Evolutionary conservation across 1,140 invertebrate species (phyloP), one percentile per base, ranked within the genome.

Genomic region (Phthorimaea operculella): DNA sequence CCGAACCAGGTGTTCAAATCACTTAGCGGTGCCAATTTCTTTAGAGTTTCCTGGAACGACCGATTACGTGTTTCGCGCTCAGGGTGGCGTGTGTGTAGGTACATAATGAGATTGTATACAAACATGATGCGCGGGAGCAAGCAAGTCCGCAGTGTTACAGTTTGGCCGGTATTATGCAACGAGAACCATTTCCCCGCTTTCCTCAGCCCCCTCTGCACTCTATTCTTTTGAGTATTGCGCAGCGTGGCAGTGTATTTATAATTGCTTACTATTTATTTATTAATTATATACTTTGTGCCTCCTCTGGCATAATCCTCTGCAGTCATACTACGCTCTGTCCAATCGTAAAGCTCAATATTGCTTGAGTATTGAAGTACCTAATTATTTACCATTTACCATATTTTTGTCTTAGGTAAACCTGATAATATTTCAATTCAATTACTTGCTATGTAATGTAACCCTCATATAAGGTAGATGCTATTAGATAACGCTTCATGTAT

Each of bases 21-120:
- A 48, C 14, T 47, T 47, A 16, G 15, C 14, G 8, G 48, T 66
- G 60, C 60, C 57, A 70, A 70, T 61, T 61, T 59, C 33, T 34
- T 61, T 54, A 54, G 51, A 53, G 52, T 45, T 51, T 63, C 60
- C 57, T 59, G 58, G 60, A 70, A 66, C 52, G 52, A 51, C 51
- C 44, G 61, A 56, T 66, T 62, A 62, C 64, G 60, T 64, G 60
- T 68, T 59, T 54, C 57, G 45, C 60, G 59, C 52, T 54, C 50
- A 62, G 59, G 63, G 59, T 69, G 21, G 21, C 6, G 21, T 28
- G 21, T 28, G 21, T 28, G 69, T 65, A 64, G 58, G 65, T 66
- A 73, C 75, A 75, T 77, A 72, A 68, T 69, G 59, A 56, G 64
- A 70, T 74, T 79, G 74, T 78, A 70, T 76, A 80, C 70, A 79